Evolutionary conservation across 2,888 invertebrate genomes (phyloP), one percentile per base, ranked within the genome.

Genomic region (Microchrysa polita): DNA sequence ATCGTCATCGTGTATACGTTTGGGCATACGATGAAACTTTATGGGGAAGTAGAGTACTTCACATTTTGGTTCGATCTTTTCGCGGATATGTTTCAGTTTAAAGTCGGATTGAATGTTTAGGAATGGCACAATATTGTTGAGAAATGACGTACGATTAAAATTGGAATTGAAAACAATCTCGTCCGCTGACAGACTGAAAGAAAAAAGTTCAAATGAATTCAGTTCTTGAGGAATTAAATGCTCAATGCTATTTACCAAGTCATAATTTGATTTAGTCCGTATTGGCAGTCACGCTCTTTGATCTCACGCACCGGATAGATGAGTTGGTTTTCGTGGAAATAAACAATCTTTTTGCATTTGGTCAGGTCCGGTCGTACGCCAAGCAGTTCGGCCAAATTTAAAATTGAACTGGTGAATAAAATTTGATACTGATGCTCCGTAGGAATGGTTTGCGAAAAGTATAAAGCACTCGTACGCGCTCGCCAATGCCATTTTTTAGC

Each of bases 401-500:
- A 81, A 2, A 92, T 90, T 2, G 90, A 91, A 79, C 91, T 91
- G 22, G 89, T 87, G 79, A 93, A 90, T 40, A 93, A 79, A 55
- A 88, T 84, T 77, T 88, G 87, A 82, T 86, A 88, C 5, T 86
- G 82, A 59, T 87, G 86, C 14, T 86, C 80, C 22, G 79, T 78
- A 0, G 91, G 90, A 74, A 93, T 89, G 18, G 83, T 81, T 79
- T 89, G 87, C 1, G 88, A 87, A 76, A 92, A 85, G 78, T 88
- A 87, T 1, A 93, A 82, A 0, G 92, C 90, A 20, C 90, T 87
- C 16, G 90, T 90, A 63, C 92, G 83, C 0, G 92, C 91, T 73
- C 90, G 83, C 93, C 92, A 93, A 78, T 91, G 92, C 92, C 92
- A 93, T 81, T 93, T 93, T 79, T 91, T 92, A 7, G 90, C 90